phyloP scores from a whole-genome alignment of 2,113 vertebrate species.

The Sylvilagus bachmani region DNA sequence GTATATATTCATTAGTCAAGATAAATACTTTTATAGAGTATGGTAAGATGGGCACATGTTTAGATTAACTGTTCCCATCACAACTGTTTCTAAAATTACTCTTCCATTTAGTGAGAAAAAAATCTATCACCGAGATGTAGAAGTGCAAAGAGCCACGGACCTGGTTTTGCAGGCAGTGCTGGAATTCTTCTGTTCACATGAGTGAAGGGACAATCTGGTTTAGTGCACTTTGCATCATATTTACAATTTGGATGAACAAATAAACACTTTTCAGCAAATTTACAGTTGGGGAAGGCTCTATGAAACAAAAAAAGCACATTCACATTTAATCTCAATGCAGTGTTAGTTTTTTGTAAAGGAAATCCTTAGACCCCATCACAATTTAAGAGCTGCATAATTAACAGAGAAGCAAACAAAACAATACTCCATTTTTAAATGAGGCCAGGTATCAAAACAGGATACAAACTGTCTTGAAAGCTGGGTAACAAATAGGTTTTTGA shows the following conservation, averaged over 20 bases:
- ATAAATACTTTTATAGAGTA: background rate
- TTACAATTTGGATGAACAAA: slow-evolving; percentile 99
- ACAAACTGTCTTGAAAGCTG: background rate
- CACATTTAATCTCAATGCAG: background rate
- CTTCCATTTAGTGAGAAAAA: background rate
- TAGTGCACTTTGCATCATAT: slow-evolving; percentile 96
- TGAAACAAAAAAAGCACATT: slow-evolving; percentile 56
- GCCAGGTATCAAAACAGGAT: slow-evolving; percentile 8
- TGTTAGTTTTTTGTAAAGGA: background rate
- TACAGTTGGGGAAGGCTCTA: slow-evolving; percentile 97
- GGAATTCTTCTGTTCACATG: slow-evolving; percentile 91
- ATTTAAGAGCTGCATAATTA: slow-evolving; percentile 19
- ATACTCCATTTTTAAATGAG: slow-evolving; percentile 42
- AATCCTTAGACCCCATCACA: background rate
- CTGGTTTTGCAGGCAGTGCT: slow-evolving; percentile 87
- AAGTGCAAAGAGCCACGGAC: slow-evolving; percentile 78
- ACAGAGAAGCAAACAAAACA: background rate
- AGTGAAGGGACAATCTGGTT: slow-evolving; percentile 97
- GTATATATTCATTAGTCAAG: background rate
- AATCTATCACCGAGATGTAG: background rate
- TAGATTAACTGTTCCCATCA: background rate
- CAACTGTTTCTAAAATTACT: slow-evolving; percentile 17
- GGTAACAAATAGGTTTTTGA: background rate
- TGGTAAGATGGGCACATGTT: background rate
- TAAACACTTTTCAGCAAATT: slow-evolving; percentile 97